phyloP scores from a whole-genome alignment of 2,797 vertebrate species.

The Anabas testudineus region DNA sequence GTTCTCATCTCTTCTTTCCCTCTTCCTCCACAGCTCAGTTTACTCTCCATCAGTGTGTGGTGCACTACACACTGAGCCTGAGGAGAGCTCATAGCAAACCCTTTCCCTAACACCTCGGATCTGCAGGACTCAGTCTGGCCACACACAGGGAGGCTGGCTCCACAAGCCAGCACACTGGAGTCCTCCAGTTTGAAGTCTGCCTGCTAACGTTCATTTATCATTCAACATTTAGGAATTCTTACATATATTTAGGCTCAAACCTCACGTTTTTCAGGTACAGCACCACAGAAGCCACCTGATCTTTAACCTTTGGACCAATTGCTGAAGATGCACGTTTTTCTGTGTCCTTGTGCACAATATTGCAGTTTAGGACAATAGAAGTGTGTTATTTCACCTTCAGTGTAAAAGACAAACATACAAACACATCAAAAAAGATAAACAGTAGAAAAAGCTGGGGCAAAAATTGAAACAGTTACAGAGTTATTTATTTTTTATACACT shows the following conservation, averaged over 20 bases:
- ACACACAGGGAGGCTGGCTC: slow-evolving; percentile 30
- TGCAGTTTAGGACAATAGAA: neutral
- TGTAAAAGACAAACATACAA: neutral
- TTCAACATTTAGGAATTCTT: slow-evolving; percentile 17
- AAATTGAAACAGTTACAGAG: neutral
- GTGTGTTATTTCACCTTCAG: neutral
- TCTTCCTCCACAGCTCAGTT: slow-evolving; percentile 21
- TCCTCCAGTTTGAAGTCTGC: slow-evolving; percentile 1
- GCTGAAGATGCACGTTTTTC: neutral
- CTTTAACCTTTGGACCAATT: slow-evolving; percentile 24
- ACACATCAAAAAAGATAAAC: neutral
- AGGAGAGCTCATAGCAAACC: slow-evolving; percentile 62
- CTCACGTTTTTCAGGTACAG: neutral
- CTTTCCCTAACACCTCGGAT: slow-evolving; percentile 66
- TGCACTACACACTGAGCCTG: slow-evolving; percentile 22
- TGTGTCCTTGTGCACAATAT: neutral
- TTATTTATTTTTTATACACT: neutral
- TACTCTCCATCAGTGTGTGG: slow-evolving; percentile 39
- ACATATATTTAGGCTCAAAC: slow-evolving; percentile 2
- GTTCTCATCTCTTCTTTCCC: neutral
- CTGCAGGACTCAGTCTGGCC: slow-evolving; percentile 61
- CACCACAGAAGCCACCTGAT: neutral
- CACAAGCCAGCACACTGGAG: slow-evolving; percentile 31
- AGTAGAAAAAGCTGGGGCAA: neutral
- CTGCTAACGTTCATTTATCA: neutral